phyloP scores from a whole-genome alignment of 37 sponge, comb jelly and placozoan genomes.

The Tethya wilhelma region DNA sequence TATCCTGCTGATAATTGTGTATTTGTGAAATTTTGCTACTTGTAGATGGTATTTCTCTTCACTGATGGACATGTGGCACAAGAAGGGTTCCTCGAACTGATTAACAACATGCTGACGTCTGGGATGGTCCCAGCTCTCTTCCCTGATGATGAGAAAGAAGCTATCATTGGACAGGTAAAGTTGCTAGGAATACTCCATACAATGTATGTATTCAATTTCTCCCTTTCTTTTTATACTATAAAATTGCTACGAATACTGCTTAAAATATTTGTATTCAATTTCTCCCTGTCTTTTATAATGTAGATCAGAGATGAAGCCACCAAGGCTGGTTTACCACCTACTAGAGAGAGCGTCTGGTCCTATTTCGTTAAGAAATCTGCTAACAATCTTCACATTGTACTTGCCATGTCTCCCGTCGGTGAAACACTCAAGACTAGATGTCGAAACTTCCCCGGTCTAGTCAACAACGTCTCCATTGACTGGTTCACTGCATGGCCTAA shows the following conservation, averaged over 20 bases:
- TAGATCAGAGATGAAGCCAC: conserved; percentile 91
- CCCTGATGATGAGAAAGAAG: conserved; percentile 97
- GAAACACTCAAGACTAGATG: conserved; percentile 95
- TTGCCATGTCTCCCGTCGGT: conserved; percentile 97
- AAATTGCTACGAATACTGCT: too few species aligned
- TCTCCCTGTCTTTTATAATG: not conserved
- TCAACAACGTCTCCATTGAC: conserved; percentile 95
- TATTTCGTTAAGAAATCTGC: conserved; percentile 94
- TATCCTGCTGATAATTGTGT: not conserved
- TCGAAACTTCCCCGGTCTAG: conserved; percentile 98
- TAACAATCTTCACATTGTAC: conserved; percentile 95
- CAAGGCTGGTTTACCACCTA: conserved; percentile 84
- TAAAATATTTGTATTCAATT: not conserved
- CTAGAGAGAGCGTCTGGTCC: conserved; percentile 91
- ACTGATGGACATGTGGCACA: conserved; percentile 99
- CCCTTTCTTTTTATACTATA: not conserved
- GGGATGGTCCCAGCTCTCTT: conserved; percentile 99
- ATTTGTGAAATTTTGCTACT: too few species aligned
- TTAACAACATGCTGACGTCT: conserved; percentile 99
- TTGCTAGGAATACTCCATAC: too few species aligned
- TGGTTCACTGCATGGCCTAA: conserved; percentile 99
- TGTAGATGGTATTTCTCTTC: conserved; percentile 92
- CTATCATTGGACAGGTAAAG: conserved; percentile 79
- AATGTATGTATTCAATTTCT: not conserved
- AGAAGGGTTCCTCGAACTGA: conserved; percentile 97